Evolutionary conservation across 2,888 invertebrate species (phyloP).

Genomic region (Pristionchus fissidentatus): DNA sequence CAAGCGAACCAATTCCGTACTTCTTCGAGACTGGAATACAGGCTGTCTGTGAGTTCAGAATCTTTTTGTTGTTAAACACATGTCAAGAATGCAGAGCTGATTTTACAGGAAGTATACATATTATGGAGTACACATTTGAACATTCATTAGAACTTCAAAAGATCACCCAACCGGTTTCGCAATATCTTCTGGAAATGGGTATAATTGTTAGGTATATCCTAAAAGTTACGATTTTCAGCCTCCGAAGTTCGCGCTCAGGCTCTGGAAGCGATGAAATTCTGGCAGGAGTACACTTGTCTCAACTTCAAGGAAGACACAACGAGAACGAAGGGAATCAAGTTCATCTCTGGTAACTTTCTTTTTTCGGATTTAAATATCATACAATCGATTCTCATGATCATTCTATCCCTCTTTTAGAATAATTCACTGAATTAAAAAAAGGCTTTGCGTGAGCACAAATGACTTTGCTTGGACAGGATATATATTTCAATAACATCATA

Average conservation of each 20-base stretch:
- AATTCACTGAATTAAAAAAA: no score
- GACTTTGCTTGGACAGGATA: no score
- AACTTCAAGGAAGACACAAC: constrained; percentile 36
- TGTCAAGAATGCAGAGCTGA: no score
- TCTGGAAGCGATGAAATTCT: neutral
- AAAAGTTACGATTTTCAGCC: neutral
- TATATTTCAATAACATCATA: neutral
- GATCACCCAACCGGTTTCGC: no score
- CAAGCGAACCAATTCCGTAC: constrained; percentile 45
- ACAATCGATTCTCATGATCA: no score
- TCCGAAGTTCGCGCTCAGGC: constrained; percentile 23
- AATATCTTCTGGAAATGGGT: neutral
- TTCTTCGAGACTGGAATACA: constrained; percentile 38
- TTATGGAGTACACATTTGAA: no score
- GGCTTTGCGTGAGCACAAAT: no score
- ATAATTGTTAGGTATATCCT: neutral
- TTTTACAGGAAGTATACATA: no score
- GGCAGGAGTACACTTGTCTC: constrained; percentile 25
- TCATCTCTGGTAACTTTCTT: constrained; percentile 39
- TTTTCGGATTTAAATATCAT: neutral
- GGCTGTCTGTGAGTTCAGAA: constrained; percentile 1
- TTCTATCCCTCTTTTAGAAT: no score
- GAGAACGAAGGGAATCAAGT: constrained; percentile 6
- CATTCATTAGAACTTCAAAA: no score
- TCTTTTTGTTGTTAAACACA: neutral